phyloP scores from a whole-genome alignment of 2,888 invertebrate species.

The Synergus laeviventris region DNA sequence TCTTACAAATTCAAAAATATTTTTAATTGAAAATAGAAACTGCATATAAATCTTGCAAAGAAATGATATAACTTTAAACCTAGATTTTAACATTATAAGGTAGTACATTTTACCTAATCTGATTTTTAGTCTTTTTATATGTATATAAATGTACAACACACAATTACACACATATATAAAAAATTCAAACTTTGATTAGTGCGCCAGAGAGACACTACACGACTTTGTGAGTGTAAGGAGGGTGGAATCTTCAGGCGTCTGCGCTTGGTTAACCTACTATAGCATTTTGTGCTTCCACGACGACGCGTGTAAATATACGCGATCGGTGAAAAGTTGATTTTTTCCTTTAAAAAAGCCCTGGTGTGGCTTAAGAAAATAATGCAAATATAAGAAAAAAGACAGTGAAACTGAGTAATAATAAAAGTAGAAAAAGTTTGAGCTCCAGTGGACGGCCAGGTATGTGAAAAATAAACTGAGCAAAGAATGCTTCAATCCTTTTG shows the following conservation, averaged over 20 bases:
- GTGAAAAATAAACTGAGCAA: slow-evolving; percentile 47
- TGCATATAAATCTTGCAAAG: no score
- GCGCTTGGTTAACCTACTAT: slow-evolving; percentile 33
- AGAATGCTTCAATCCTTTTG: slow-evolving; percentile 52
- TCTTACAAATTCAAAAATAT: no score
- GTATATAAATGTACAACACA: no score
- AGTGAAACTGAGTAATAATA: neutral
- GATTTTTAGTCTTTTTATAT: no score
- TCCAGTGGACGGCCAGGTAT: slow-evolving; percentile 47
- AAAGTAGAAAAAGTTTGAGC: neutral
- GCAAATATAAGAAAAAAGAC: neutral
- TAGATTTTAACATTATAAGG: no score
- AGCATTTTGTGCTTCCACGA: slow-evolving; percentile 6
- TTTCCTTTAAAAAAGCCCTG: neutral
- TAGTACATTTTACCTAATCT: no score
- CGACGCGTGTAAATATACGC: neutral
- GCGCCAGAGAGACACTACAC: neutral
- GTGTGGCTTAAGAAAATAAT: neutral
- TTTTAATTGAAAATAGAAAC: no score
- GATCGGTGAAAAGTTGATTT: neutral
- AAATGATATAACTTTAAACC: no score
- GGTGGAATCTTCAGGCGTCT: slow-evolving; percentile 18
- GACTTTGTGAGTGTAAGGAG: neutral
- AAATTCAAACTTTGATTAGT: neutral
- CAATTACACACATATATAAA: slow-evolving; percentile 36